A percentile compares a stretch with the other conserved stretches of the same genome.
phyloP scores from a whole-genome alignment of 2,797 vertebrate species.

The Orestias chungarensis region DNA sequence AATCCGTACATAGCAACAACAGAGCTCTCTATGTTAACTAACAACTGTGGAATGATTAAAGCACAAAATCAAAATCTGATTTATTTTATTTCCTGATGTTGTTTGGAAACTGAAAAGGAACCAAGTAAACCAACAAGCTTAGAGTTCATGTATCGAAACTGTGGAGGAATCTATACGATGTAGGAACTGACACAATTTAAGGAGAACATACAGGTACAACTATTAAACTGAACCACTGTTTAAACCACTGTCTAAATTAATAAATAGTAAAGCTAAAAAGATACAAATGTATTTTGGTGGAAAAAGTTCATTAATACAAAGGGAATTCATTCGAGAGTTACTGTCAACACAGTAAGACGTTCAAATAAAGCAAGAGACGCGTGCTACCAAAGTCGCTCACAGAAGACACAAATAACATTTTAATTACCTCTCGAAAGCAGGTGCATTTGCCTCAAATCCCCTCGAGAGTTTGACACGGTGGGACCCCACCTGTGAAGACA shows the following conservation, averaged over 20 bases:
- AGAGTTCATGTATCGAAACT: background rate
- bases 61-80: background rate
- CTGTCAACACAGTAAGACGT: slow-evolving; percentile 14
- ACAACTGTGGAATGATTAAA: background rate
- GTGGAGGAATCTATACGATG: background rate
- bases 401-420: slow-evolving; percentile 15
- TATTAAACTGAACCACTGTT: background rate
- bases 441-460: slow-evolving; percentile 97
- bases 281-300: slow-evolving; percentile 17
- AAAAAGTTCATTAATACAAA: no score
- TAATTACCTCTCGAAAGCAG: slow-evolving; percentile 96
- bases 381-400: background rate
- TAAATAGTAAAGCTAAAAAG: slow-evolving; percentile 11
- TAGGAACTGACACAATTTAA: background rate
- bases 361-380: slow-evolving; percentile 28
- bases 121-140: background rate
- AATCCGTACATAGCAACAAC: background rate
- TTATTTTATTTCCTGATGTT: background rate
- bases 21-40: background rate
- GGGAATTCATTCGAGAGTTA: no score
- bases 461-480: slow-evolving; percentile 98
- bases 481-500: slow-evolving; percentile 89
- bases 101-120: background rate
- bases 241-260: no score
- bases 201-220: background rate